Base-by-base conservation (phyloP, 2,888 invertebrate genomes). In the Halocaridina rubra region DNA sequence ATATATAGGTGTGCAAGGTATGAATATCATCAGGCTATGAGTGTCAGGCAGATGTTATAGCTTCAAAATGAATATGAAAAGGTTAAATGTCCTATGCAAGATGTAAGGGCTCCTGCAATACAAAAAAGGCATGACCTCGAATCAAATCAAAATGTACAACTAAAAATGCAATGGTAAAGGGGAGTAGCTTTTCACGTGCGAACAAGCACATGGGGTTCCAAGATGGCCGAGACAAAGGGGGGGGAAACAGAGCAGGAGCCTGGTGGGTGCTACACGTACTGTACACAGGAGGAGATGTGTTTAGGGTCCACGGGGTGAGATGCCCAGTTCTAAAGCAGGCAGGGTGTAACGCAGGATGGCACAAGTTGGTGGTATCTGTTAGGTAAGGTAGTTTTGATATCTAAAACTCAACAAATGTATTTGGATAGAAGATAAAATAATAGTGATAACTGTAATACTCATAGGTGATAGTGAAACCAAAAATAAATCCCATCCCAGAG, bases 221-320 rank as follows among this genome's bases (percentile, higher is more conserved):
- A 61, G 24, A 74, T 61, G 33, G 80, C 74, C 74, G 71, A 80
- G 69, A 69, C 13, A 30, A n/a, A 30, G 32, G 69, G 30, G 69
- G 29, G 29, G 16, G 29, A 29, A 30, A 10, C 33, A 30, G 59
- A 61, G 80, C 74, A 80, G 80, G 80, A 80, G 80, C 74, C 80
- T 80, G 80, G 80, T 80, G 80, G 80, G 76, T 80, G 80, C 80
- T 80, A 80, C 80, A 80, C 80, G 80, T 80, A 80, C 80, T 80
- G 80, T 80, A 80, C 80, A 80, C 74, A 74, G 76, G 76, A 77
- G 76, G 76, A 77, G 80, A 80, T 80, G 80, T 80, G 80, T 80
- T 80, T 74, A 80, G 80, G 80, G 74, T 80, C 80, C 80, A 80
- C 80, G 80, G 80, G 80, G 80, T 80, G 80, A 80, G 80, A 80